phyloP scores from a whole-genome alignment of 2,888 invertebrate species.

The Drosophila parthenogenetica region DNA sequence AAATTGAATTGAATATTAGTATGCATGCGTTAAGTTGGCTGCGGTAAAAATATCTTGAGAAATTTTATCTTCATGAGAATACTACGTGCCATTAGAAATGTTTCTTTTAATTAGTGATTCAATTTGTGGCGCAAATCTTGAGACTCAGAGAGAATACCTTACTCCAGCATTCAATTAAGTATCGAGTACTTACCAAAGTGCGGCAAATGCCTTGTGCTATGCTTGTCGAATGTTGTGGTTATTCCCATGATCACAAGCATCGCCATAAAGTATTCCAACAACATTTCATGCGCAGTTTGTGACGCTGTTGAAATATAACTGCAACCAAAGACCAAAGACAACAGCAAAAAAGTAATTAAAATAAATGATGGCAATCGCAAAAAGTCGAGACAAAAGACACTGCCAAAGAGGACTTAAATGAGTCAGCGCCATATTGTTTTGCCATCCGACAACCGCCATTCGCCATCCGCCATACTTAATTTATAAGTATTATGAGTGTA shows the following conservation, averaged over 20 bases:
- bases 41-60: background rate
- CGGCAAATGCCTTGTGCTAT: conserved; percentile 68
- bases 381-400: conserved; percentile 53
- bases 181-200: conserved; percentile 77
- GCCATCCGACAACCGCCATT: conserved; percentile 53
- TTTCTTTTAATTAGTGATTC: conserved; percentile 1
- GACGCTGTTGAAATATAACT: conserved; percentile 78
- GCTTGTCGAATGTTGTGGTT: conserved; percentile 82
- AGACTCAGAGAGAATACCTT: background rate
- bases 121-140: background rate
- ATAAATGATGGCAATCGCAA: conserved; percentile 79
- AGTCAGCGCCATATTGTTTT: conserved; percentile 69
- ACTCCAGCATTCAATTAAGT: conserved; percentile 1
- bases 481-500: conserved; percentile 55
- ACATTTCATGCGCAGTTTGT: conserved; percentile 85
- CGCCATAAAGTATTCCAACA: conserved; percentile 85
- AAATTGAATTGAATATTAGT: background rate
- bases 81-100: background rate
- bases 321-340: conserved; percentile 57
- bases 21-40: background rate
- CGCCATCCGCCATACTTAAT: conserved; percentile 55
- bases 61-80: background rate
- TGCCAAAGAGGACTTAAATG: conserved; percentile 47
- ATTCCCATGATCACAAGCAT: conserved; percentile 85
- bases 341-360: conserved; percentile 73